Conservation (phyloP, 1,140 invertebrate genomes). For the Diprion similis region DNA sequence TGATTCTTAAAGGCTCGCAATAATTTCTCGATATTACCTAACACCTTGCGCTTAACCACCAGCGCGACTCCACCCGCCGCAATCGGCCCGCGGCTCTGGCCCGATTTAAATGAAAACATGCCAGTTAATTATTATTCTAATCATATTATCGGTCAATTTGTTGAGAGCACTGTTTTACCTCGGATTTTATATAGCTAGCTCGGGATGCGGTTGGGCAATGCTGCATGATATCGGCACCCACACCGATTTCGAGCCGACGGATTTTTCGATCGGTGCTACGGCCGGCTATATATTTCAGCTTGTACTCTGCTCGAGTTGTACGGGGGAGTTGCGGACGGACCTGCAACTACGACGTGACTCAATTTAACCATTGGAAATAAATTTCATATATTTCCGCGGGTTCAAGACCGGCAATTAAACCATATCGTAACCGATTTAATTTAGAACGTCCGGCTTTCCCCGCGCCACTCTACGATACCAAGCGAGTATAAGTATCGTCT, state of each 20-base stretch:
- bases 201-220: neutral
- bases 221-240: neutral
- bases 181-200: neutral
- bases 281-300: neutral
- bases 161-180: neutral
- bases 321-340: no score
- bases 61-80: neutral
- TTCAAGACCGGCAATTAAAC: no score
- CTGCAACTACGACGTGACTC: neutral
- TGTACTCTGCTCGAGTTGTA: neutral
- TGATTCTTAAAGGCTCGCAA: neutral
- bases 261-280: neutral
- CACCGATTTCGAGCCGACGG: neutral
- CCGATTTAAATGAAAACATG: constrained; percentile 2
- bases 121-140: constrained; percentile 8
- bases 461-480: no score
- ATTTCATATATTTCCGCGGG: neutral
- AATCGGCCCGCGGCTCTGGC: neutral
- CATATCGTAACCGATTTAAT: no score
- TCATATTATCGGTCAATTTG: neutral
- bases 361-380: neutral
- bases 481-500: no score
- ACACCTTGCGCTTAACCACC: neutral
- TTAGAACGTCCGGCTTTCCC: no score
- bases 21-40: neutral